Conservation (phyloP, 2,113 vertebrate species). For the Antennarius striatus region DNA sequence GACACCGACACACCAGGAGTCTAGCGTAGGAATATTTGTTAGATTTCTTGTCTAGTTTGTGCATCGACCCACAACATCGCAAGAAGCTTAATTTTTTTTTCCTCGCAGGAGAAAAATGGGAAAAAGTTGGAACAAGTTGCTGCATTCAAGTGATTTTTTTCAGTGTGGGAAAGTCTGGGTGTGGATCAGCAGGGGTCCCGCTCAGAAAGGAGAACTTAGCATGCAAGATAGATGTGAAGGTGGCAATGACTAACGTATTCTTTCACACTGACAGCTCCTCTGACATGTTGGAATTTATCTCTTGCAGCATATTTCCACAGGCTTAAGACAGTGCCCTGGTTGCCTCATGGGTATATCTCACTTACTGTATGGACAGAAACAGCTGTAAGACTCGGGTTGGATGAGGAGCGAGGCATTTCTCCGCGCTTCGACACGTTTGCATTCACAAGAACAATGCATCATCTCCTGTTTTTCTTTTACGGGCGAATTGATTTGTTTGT, state of each 20-base stretch:
- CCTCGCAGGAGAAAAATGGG: too few relatives aligned
- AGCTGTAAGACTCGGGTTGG: conserved; percentile 46
- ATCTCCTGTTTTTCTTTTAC: conserved; percentile 42
- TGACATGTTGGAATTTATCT: conserved; percentile 77
- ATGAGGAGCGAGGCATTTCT: conserved; percentile 52
- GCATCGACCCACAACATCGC: neutral
- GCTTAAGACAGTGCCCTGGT: conserved; percentile 48
- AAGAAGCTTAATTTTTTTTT: neutral
- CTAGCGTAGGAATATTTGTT: conserved; percentile 1
- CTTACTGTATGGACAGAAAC: conserved; percentile 61
- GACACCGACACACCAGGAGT: neutral
- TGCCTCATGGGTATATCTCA: conserved; percentile 45
- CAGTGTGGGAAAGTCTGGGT: conserved; percentile 74
- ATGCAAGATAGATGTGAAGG: conserved; percentile 62
- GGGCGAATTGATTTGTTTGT: conserved; percentile 51
- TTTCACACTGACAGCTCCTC: conserved; percentile 73
- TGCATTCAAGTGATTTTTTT: conserved; percentile 21
- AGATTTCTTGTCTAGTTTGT: neutral
- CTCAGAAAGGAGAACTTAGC: conserved; percentile 37
- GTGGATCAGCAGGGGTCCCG: conserved; percentile 62
- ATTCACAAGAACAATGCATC: conserved; percentile 25
- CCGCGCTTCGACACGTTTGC: conserved; percentile 60
- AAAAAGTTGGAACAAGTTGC: neutral
- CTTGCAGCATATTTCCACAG: conserved; percentile 68
- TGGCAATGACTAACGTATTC: conserved; percentile 71